Evolutionary conservation across 92 coral and sea anemone species (phyloP), one percentile per base, ranked within the genome.

Genomic region (Epizoanthus ramosus): DNA sequence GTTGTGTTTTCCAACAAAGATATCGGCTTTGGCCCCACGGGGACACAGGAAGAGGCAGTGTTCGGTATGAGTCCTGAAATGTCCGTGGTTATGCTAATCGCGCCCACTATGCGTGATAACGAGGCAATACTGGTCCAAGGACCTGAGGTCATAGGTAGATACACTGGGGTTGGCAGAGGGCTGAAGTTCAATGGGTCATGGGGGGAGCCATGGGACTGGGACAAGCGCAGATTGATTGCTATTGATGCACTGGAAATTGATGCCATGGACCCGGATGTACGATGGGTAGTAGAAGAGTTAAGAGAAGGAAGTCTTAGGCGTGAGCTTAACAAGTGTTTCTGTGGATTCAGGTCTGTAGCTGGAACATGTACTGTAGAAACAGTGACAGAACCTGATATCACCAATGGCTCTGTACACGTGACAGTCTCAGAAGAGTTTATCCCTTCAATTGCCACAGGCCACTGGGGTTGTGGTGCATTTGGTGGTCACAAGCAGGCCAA

Each of bases 31-130:
- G 83, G 83, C n/a, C 53, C 52, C 33, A 61, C 83, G 0, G 83
- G 83, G 70, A 79, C 83, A 24, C 83, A 79, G 56, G 83, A 79
- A 63, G 83, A 79, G 61, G 83, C 68, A n/a, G 5, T 63, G 6
- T 79, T 79, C 18, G 83, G 83, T n/a, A 79, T 63, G 73, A 79
- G 83, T 28, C 83, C 83, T 8, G 83, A 79, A 53, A 57, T 79
- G 83, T 79, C 57, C 10, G 33, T 79, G n/a, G 83, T 54, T 57
- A 41, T 79, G 83, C 54, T 79, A 39, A 31, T 79, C 63, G 50
- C 57, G 2, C 28, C 71, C 23, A 79, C 83, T 24, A 31, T 79
- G 72, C 25, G 24, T 56, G 83, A 79, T 28, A 79, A 79, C 41
- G 83, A 79, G 37, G 71, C 71, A 47, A 79, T 79, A 14, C 13